Conservation (phyloP, 2,797 vertebrate species). For the Schizopygopsis malacanthus region DNA sequence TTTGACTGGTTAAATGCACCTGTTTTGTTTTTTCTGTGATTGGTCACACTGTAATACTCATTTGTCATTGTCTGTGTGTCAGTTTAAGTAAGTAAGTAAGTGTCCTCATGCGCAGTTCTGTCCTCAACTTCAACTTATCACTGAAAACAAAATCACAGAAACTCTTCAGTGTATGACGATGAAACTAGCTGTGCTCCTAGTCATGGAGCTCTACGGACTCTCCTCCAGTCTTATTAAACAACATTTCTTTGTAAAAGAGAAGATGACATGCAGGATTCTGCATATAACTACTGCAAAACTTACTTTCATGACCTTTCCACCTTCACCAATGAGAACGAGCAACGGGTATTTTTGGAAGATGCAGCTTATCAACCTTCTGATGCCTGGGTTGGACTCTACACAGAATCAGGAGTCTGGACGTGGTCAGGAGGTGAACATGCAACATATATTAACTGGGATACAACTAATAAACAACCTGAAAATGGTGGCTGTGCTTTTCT, state of each 20-base stretch:
- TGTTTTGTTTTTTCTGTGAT: slow-evolving; percentile 5
- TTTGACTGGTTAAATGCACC: background rate
- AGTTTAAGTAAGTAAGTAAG: background rate
- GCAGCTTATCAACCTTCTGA: too few species aligned
- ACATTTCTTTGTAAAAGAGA: too few species aligned
- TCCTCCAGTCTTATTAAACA: too few species aligned
- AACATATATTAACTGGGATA: background rate
- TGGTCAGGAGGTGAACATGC: slow-evolving; percentile 7
- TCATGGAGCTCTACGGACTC: too few species aligned
- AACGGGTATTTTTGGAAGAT: too few species aligned
- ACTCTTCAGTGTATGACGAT: background rate
- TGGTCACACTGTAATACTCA: background rate
- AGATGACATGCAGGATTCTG: too few species aligned
- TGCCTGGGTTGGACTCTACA: too few species aligned
- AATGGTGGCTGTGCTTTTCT: background rate
- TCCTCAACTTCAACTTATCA: background rate
- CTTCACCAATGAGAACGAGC: too few species aligned
- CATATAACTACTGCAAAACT: too few species aligned
- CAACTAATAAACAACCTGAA: background rate
- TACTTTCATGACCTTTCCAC: too few species aligned
- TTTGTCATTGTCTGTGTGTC: slow-evolving; percentile 17
- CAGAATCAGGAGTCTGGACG: background rate
- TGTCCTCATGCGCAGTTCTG: background rate
- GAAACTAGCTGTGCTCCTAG: background rate
- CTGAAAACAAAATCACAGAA: background rate